These are phyloP conservation scores for Dolichoris vasculosae DNA, from an alignment of 1,140 invertebrate genomes.

Conservation along the genomic window DNA sequence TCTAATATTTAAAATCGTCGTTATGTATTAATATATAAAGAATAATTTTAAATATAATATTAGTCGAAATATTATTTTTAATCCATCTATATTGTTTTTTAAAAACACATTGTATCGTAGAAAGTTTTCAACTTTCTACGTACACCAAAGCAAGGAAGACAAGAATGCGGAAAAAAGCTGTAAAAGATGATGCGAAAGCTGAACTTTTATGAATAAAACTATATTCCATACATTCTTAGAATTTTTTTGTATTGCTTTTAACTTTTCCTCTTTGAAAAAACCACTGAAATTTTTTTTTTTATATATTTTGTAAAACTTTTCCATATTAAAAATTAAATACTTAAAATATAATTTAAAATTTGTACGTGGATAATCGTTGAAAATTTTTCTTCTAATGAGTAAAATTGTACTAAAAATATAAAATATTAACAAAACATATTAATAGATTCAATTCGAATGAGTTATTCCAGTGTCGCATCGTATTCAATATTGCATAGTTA, in stretches of 20 bases:
- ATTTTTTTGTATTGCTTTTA: neutral
- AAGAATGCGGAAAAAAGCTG: slow-evolving; percentile 13
- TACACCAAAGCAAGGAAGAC: neutral
- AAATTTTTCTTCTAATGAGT: neutral
- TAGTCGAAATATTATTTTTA: neutral
- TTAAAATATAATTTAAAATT: too few relatives aligned
- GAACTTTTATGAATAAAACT: neutral
- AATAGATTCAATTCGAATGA: neutral
- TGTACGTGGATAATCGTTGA: neutral
- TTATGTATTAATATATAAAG: neutral
- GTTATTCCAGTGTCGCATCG: neutral
- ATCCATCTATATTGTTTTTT: neutral
- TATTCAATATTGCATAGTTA: neutral
- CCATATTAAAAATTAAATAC: neutral
- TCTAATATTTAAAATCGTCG: too few relatives aligned
- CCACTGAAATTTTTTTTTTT: neutral
- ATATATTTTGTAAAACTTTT: neutral
- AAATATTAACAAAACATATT: too few relatives aligned
- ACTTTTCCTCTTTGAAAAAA: neutral
- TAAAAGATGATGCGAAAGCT: neutral
- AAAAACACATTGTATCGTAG: neutral
- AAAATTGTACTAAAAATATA: too few relatives aligned
- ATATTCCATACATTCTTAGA: slow-evolving; percentile 1
- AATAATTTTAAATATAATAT: neutral
- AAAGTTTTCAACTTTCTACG: neutral